Base-by-base conservation (phyloP, 1,140 invertebrate genomes). In the Pissodes strobi region DNA sequence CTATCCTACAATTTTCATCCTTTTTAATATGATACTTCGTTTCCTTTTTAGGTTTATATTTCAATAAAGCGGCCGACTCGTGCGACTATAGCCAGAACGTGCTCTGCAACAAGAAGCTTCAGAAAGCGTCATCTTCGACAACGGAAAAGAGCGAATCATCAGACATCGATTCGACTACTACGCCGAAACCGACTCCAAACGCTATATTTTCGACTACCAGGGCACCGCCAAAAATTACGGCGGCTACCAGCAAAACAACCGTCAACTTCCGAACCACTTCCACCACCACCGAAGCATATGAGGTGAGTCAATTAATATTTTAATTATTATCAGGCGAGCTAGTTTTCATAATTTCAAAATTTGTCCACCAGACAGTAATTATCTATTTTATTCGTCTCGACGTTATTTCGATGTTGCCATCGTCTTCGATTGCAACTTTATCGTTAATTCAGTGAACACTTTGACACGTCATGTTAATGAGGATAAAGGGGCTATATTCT, bases 41-140 rank as follows among this genome's bases (percentile, higher is more conserved):
- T 13, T 38, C 12, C 48, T 45, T 55, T 67, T 69, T 73, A 88
- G 90, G 91, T 37, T 79, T 97, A 13, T 92, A 88, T 73, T 97
- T 96, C 79, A 96, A 95, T 79, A 94, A 94, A 69, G 86, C 86
- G 3, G 91, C 93, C 0, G 93, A 95, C 75, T 94, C 93, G 2
- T 97, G 94, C 74, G 93, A 97, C 74, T 95, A 95, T 75, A 86
- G 91, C 0, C 83, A 92, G 51, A 95, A 95, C 74, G 93, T 95
- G 0, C 81, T 89, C 13, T 96, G 94, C 76, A 85, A 82, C 70
- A 80, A 82, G 71, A 86, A 84, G 70, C 75, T 78, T 27, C 72
- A 79, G 3, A 74, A 80, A 10, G 73, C 80, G 2, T 82, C 84
- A 19, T 77, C 80, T 48, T 81, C 83, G 0, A 71, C 72, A 15